Evolutionary conservation across 2,888 invertebrate species (phyloP), one percentile per base, ranked within the genome.

Genomic region (Chrysina gloriosa): DNA sequence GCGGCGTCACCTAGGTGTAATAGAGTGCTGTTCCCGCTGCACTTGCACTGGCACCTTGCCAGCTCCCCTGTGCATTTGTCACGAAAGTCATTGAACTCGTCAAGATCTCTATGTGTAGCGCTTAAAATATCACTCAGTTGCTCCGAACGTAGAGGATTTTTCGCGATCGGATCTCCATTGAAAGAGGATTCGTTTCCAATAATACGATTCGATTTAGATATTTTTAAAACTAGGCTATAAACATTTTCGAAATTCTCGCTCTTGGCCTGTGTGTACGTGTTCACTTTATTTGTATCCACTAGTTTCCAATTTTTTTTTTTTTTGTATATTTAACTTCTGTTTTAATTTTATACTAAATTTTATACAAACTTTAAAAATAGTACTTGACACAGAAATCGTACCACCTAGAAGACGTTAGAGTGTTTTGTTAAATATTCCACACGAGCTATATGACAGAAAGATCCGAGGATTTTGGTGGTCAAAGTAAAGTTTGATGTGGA

Each of bases 31-130:
- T 58, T 67, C 63, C 50, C 54, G 63, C 36, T 71, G 71, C 71
- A 73, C 68, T 71, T 71, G 71, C 71, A 71, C 69, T 73, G 73
- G 73, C 71, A 48, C 47, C 50, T 54, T 56, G 71, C 71, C 73
- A 73, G 69, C 48, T 61, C 68, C 54, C 65, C 69, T 66, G 64
- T 68, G 68, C 69, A 69, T 69, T 67, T 66, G 65, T 52, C 61
- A 39, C 64, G 34, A 31, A 54, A 70, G 73, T 71, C 71, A 69
- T 66, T 71, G 73, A 72, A 71, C 72, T 69, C 65, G 47, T 69
- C 69, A 69, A 27, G 65, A 65, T 61, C 47, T 54, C 63, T 63
- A 56, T 42, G 58, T 58, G 58, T 27, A 58, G 61, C 56, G 52
- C 70, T 68, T 34, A 68, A 70, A 65, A 63, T 68, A 68, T 68